Evolutionary conservation across 2,888 invertebrate genomes (phyloP).

Genomic region (Caenorhabditis afra): DNA sequence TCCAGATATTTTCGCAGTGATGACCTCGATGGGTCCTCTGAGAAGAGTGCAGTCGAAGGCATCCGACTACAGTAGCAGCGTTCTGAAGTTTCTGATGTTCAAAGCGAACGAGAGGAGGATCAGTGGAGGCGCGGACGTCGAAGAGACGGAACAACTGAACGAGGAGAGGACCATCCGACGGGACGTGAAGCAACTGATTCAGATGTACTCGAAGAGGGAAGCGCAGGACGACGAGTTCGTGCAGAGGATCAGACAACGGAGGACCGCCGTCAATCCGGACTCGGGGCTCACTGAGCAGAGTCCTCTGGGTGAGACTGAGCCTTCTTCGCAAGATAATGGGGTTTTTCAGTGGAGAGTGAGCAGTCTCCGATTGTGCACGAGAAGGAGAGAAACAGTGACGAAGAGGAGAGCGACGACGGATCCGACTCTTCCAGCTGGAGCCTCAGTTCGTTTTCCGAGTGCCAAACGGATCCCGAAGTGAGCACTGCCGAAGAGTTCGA

Average conservation of each 20-base stretch:
- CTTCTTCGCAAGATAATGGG: too few species aligned
- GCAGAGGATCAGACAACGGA: slow-evolving; percentile 35
- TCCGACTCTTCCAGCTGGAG: slow-evolving; percentile 1
- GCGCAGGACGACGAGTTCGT: slow-evolving; percentile 45
- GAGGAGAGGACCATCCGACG: slow-evolving; percentile 26
- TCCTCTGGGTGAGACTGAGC: slow-evolving; percentile 23
- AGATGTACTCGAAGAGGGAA: slow-evolving; percentile 40
- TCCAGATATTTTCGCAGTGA: slow-evolving; percentile 73
- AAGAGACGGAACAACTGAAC: slow-evolving; percentile 23
- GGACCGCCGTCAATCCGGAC: slow-evolving; percentile 38
- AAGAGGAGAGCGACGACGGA: slow-evolving; percentile 16
- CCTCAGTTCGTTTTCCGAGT: background rate
- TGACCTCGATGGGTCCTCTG: slow-evolving; percentile 73
- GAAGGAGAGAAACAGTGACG: slow-evolving; percentile 21
- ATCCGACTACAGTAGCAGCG: slow-evolving; percentile 70
- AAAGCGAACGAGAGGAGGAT: slow-evolving; percentile 55
- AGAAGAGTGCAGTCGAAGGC: slow-evolving; percentile 70
- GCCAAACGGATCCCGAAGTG: background rate
- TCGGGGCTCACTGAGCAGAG: slow-evolving; percentile 24
- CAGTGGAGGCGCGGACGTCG: slow-evolving; percentile 9
- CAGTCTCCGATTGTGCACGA: slow-evolving; percentile 19
- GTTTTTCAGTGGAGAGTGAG: slow-evolving; percentile 2
- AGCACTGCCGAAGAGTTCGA: slow-evolving; percentile 30
- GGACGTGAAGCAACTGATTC: slow-evolving; percentile 38
- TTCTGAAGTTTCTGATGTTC: slow-evolving; percentile 73